Base-by-base conservation (phyloP, 2,888 invertebrate genomes). In the Ptilodon capucinus region DNA sequence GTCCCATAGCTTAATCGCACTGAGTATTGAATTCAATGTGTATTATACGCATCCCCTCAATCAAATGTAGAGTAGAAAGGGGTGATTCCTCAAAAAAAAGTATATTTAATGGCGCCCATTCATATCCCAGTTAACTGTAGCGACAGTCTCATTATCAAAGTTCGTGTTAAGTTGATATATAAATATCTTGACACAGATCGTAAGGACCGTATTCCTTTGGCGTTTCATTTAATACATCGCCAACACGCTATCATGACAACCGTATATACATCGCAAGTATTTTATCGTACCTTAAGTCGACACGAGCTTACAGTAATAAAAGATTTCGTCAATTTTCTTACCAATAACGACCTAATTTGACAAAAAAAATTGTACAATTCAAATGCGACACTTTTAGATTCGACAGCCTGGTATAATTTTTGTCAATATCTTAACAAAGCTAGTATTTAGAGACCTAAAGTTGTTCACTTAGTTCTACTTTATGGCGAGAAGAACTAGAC, bases 231-330 rank as follows among this genome's bases (percentile, higher is more conserved):
- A 60, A 55, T 48, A 46, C 45, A 55, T 44, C 43, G 48, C 42
- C 51, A 60, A 55, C 60, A 46, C 56, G 49, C 28, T 39, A 14
- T 35, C 46, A 48, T 46, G 64, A 54, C 54, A 54, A n/a, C 42
- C 30, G 39, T 40, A 44, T 35, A 42, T 50, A 46, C 43, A 42
- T 46, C 40, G 11, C 48, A 38, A 59, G 42, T 0, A 11, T 38
- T 46, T 49, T 58, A 54, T 50, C 38, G 42, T 39, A 30, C n/a
- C 25, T 19, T 34, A 32, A 38, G 21, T n/a, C n/a, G 38, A 19
- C 38, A 38, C 19, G 38, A 35, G 35, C 35, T 35, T 35, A 9
- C 9, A 2, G 17, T 17, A 35, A 17, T 3, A 18, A n/a, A 36
- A 19, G 18, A 6, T 38, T 13, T 6, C 38, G n/a, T 13, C 38